Conservation (phyloP, 2,113 vertebrate genomes). For the Eclectus roratus region DNA sequence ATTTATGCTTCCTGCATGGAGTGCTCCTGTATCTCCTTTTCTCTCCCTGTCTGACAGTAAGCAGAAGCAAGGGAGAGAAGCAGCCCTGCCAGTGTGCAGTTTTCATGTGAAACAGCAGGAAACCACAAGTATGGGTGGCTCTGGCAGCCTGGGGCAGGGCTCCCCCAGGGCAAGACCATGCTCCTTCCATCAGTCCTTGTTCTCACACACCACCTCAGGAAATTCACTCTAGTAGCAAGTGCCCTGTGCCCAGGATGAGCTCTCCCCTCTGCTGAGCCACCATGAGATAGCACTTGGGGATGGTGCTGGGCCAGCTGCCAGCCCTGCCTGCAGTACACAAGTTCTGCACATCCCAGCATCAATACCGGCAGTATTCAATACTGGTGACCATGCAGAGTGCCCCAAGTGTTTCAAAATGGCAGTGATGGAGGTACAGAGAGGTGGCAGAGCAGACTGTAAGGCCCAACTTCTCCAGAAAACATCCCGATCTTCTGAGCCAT, state of each 20-base stretch:
- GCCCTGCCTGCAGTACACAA: neutral
- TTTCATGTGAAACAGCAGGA: neutral
- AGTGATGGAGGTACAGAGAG: neutral
- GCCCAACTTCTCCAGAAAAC: neutral
- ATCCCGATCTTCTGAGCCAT: neutral
- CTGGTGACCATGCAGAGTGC: neutral
- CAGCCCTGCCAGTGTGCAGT: neutral
- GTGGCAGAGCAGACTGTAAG: neutral
- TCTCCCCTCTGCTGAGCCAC: neutral
- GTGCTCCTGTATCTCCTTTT: neutral
- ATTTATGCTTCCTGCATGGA: neutral
- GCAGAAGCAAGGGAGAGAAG: neutral
- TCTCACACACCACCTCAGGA: neutral
- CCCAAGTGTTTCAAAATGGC: neutral
- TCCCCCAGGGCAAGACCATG: neutral
- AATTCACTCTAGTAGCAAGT: neutral
- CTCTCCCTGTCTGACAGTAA: neutral
- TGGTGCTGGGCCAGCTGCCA: neutral
- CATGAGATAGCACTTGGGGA: constrained; percentile 1
- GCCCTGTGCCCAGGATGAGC: neutral
- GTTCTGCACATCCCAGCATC: neutral
- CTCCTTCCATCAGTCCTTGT: neutral
- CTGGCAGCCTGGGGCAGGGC: neutral
- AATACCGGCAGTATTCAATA: neutral
- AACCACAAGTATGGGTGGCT: neutral